phyloP scores from a whole-genome alignment of 2,888 invertebrate genomes.

The Acleris holmiana region DNA sequence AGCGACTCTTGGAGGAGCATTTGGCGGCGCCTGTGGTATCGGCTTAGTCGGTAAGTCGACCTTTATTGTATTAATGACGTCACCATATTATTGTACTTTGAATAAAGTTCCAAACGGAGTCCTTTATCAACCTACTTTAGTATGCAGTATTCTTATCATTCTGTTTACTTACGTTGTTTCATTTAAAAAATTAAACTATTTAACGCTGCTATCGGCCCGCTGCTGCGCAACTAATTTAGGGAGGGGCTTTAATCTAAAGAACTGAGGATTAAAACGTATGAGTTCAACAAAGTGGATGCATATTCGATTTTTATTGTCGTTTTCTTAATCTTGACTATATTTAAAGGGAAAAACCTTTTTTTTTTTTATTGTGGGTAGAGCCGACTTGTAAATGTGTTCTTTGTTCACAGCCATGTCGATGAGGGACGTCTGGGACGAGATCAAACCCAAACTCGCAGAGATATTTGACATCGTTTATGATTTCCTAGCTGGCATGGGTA shows the following conservation, averaged over 20 bases:
- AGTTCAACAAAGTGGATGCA: too few species aligned
- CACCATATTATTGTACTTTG: too few species aligned
- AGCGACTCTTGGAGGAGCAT: conserved; percentile 68
- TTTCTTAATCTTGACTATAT: not conserved
- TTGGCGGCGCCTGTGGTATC: conserved; percentile 73
- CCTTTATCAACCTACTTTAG: too few species aligned
- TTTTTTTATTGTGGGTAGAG: not conserved
- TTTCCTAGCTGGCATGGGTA: conserved; percentile 67
- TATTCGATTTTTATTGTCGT: too few species aligned
- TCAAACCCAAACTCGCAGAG: conserved; percentile 62
- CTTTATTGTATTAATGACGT: not conserved
- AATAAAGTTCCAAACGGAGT: too few species aligned
- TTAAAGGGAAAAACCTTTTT: not conserved
- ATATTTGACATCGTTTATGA: conserved; percentile 74
- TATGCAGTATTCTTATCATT: too few species aligned
- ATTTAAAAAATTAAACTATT: too few species aligned
- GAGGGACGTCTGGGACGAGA: conserved; percentile 70
- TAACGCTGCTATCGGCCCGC: too few species aligned
- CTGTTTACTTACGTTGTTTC: too few species aligned
- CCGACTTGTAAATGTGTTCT: not conserved
- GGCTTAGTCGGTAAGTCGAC: conserved; percentile 70
- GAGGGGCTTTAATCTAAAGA: too few species aligned
- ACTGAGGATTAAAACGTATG: too few species aligned
- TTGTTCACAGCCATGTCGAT: conserved; percentile 65
- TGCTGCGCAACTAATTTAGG: too few species aligned